Evolutionary conservation across 2,888 invertebrate genomes (phyloP), one percentile per base, ranked within the genome.

Genomic region (Lasioglossum oenotherae): DNA sequence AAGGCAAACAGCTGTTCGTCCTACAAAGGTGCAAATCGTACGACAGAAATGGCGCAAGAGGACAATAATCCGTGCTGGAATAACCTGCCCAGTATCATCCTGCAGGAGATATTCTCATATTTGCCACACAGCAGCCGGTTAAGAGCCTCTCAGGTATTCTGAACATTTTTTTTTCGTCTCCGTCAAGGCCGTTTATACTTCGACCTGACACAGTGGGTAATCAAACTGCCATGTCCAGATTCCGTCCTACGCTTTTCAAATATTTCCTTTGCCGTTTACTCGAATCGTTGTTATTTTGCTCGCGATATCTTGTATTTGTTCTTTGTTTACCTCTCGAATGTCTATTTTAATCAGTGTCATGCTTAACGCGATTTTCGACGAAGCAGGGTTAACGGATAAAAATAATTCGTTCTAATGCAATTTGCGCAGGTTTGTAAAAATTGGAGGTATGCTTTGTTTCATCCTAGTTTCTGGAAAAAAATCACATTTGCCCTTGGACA

Each of bases 401-500:
- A 78, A 38, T 84, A 38, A 84, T 35, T 81, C 76, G 46, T 72
- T 44, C 8, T 3, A 64, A 41, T 41, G 74, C 71, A 27, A 82
- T 87, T 81, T 87, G 6, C 23, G 27, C 77, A 95, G 95, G 95
- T 94, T 72, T 96, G 96, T 94, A 95, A 94, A 81, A 96, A 96
- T 89, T 96, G 96, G 96, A 95, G 96, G 86, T 95, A 93, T 76
- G 96, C 96, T 19, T 92, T 96, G 75, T 93, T 94, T 81, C 95
- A 95, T 92, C 95, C 96, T 75, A 94, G 94, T 86, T 95, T 95
- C 85, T 95, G 96, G 95, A 95, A 95, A 80, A 95, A 93, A 85
- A 95, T 96, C 64, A 93, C 94, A 72, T 95, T 95, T 76, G 93
- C 93, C 44, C 92, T 95, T 41, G 93, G 92, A 78, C 94, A 95